phyloP scores from a whole-genome alignment of 1,140 invertebrate species.

The Odontomachus brunneus region DNA sequence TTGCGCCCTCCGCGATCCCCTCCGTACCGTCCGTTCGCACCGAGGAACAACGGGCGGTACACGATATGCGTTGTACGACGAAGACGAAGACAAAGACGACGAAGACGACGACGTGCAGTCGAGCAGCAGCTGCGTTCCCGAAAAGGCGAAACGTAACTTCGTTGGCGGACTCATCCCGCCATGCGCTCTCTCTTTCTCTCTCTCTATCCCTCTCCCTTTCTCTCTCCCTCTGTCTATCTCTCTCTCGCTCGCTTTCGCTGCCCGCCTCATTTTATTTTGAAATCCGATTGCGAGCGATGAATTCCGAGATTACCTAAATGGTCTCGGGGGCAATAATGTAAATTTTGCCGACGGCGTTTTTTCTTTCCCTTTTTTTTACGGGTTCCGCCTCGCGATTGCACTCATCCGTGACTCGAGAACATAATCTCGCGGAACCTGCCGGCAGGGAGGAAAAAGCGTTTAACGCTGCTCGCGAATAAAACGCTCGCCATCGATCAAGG shows the following conservation, averaged over 20 bases:
- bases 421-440: slow-evolving; percentile 51
- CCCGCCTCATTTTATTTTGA: slow-evolving; percentile 53
- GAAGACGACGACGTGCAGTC: slow-evolving; percentile 26
- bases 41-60: slow-evolving; percentile 31
- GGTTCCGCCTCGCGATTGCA: slow-evolving; percentile 63
- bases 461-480: slow-evolving; percentile 26
- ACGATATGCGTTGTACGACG: slow-evolving; percentile 1
- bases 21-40: slow-evolving; percentile 8
- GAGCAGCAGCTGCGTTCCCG: slow-evolving; percentile 52
- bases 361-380: slow-evolving; percentile 54
- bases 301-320: slow-evolving; percentile 69
- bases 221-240: neutral
- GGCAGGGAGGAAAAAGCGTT: slow-evolving; percentile 40
- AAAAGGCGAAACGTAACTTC: slow-evolving; percentile 54
- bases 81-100: neutral
- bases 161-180: slow-evolving; percentile 13
- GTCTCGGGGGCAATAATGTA: slow-evolving; percentile 67
- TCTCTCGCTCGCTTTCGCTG: slow-evolving; percentile 8
- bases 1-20: slow-evolving; percentile 6
- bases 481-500: slow-evolving; percentile 36
- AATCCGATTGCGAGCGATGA: slow-evolving; percentile 70
- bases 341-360: slow-evolving; percentile 65
- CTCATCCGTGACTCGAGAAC: slow-evolving; percentile 68
- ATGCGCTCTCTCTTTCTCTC: neutral
- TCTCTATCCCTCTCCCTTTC: too few relatives aligned